Conservation (phyloP, 1,140 invertebrate species). For the Drosophila lowei region DNA sequence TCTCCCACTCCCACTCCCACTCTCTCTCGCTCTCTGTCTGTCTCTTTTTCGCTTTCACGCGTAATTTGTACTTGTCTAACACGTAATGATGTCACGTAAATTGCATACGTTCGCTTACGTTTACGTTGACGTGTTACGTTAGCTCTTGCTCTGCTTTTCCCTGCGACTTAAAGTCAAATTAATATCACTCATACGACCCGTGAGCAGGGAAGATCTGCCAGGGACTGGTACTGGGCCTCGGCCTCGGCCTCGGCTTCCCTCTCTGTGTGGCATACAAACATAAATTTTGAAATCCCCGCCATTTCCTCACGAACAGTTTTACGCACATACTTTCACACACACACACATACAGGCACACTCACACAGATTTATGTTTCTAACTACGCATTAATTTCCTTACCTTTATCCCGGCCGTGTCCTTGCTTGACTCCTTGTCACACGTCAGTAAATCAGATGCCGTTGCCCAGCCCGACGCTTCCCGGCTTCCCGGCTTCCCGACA, state of each 20-base stretch:
- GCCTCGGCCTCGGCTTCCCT: background rate
- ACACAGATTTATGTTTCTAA: slow-evolving; percentile 80
- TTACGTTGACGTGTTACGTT: slow-evolving; percentile 75
- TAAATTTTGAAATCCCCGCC: slow-evolving; percentile 71
- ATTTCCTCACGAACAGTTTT: slow-evolving; percentile 42
- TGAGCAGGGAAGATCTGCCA: slow-evolving; percentile 26
- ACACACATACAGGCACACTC: slow-evolving; percentile 9
- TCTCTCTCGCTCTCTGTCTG: background rate
- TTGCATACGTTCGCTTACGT: slow-evolving; percentile 77
- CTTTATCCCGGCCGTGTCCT: slow-evolving; percentile 57
- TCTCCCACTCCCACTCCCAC: background rate
- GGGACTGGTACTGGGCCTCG: background rate
- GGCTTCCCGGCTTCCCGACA: slow-evolving; percentile 14
- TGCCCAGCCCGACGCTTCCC: slow-evolving; percentile 2
- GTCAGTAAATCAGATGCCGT: slow-evolving; percentile 73
- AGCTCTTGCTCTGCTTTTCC: slow-evolving; percentile 25
- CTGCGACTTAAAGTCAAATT: slow-evolving; percentile 75
- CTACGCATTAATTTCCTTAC: slow-evolving; percentile 81
- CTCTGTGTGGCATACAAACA: slow-evolving; percentile 33
- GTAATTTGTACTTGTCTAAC: slow-evolving; percentile 82
- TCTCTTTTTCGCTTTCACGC: slow-evolving; percentile 27
- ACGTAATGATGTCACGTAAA: slow-evolving; percentile 82
- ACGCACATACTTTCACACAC: background rate
- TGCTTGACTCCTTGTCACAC: slow-evolving; percentile 61
- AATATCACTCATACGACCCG: slow-evolving; percentile 77